Base-by-base conservation (phyloP, 2,113 vertebrate genomes). In the Procavia capensis region DNA sequence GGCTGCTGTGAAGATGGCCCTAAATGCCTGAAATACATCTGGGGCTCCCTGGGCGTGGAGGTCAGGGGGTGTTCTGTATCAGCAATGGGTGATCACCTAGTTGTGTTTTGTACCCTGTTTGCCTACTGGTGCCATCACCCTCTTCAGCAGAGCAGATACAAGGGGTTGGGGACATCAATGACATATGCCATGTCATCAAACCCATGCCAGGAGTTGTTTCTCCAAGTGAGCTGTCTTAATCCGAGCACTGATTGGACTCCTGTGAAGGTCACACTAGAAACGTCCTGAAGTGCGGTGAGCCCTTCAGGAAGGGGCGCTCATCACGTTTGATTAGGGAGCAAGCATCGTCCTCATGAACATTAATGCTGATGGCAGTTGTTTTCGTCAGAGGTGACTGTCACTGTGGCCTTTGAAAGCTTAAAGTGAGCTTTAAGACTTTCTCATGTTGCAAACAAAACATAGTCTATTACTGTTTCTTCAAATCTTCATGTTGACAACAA, bases 391-490 rank as follows among this genome's bases (percentile, higher is more conserved):
- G 34, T 54, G 34, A 74, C 34, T 34, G 10, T 39, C 36, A 13
- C 66, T 47, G 61, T 47, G 50, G 50, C 59, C 36, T 78, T 76
- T 63, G 80, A 22, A 22, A 83, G 45, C 50, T 6, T 31, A 43
- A 90, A 93, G 72, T 86, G 43, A 72, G 41, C 57, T 76, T 76
- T 75, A 47, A 76, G 27, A 25, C 47, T 89, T 83, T 95, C 74
- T 88, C 88, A 61, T 93, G 59, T 96, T 95, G 9, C 41, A 72
- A 96, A 39, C 31, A 86, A 88, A 97, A 93, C 10, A 1, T 2
- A 94, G 92, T 68, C 31, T 87, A 82, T 96, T 36, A 63, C 76
- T 16, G 63, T 24, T 82, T 92, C 50, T 88, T 93, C 82, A 94
- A 61, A 85, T 91, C 64, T 91, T 88, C 43, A 70, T 61, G 75